Conservation (phyloP, 2,797 vertebrate genomes). For the Leuciscus waleckii region DNA sequence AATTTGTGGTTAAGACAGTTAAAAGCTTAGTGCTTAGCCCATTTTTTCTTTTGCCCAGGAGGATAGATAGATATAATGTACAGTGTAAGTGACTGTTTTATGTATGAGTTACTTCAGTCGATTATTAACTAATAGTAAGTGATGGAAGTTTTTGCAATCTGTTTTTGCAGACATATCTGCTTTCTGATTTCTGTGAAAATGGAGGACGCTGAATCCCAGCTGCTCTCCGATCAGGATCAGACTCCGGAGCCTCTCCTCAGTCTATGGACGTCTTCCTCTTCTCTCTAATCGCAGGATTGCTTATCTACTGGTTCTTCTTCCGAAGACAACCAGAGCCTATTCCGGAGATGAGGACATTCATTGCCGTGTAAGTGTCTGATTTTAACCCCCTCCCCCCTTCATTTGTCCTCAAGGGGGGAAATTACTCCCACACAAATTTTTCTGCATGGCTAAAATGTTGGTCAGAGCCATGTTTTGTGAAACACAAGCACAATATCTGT, state of each 20-base stretch:
- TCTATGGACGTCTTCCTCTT: slow-evolving; percentile 77
- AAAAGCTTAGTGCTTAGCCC: too few relatives aligned
- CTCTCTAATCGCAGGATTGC: slow-evolving; percentile 75
- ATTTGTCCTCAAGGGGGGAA: not conserved
- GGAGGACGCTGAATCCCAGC: slow-evolving; percentile 66
- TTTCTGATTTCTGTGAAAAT: slow-evolving; percentile 55
- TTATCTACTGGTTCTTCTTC: slow-evolving; percentile 84
- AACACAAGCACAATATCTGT: not conserved
- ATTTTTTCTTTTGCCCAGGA: not conserved
- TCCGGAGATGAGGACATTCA: slow-evolving; percentile 75
- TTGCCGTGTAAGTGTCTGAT: slow-evolving; percentile 58
- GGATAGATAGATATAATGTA: too few relatives aligned
- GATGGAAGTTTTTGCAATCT: not conserved
- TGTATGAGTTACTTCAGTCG: not conserved
- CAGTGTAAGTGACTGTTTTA: not conserved
- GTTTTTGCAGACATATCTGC: not conserved
- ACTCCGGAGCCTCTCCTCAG: slow-evolving; percentile 70
- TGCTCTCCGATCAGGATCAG: slow-evolving; percentile 43
- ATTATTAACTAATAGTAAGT: not conserved
- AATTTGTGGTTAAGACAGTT: too few relatives aligned
- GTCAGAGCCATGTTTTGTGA: slow-evolving; percentile 8
- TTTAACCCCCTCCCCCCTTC: not conserved
- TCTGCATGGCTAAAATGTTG: slow-evolving; percentile 1
- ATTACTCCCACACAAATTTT: slow-evolving; percentile 25
- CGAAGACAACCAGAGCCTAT: slow-evolving; percentile 80